Conservation (phyloP, 2,113 vertebrate genomes). For the Helogale parvula region DNA sequence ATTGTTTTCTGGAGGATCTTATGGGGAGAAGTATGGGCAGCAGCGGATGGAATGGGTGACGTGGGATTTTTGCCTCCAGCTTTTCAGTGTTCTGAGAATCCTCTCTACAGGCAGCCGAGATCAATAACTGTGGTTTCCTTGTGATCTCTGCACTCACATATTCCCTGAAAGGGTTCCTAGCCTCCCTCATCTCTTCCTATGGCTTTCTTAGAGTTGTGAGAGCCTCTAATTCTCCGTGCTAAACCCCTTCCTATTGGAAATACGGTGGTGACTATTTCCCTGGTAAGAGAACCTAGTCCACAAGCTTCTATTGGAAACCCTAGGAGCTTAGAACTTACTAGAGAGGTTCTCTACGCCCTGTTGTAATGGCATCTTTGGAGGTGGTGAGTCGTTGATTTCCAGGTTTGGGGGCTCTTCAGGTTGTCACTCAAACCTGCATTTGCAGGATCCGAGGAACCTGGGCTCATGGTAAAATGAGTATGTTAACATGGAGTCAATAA, state of each 20-base stretch:
- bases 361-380: neutral
- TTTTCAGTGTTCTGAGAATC: neutral
- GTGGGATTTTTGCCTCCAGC: neutral
- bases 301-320: neutral
- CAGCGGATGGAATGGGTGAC: neutral
- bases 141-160: neutral
- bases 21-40: neutral
- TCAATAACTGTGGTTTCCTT: neutral
- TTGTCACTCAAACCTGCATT: neutral
- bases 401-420: neutral
- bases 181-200: neutral
- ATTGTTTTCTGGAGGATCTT: neutral
- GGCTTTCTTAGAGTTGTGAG: neutral
- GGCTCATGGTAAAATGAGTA: neutral
- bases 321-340: neutral
- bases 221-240: neutral
- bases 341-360: neutral
- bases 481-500: neutral
- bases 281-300: neutral
- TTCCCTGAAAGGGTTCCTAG: neutral
- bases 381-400: neutral
- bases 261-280: neutral
- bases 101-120: neutral
- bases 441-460: neutral
- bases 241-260: neutral